A percentile compares a stretch with the other conserved stretches of the same genome.
These are phyloP conservation scores for Camponotus vicinus DNA, from an alignment of 1,140 invertebrate genomes.

Conservation along the genomic window DNA sequence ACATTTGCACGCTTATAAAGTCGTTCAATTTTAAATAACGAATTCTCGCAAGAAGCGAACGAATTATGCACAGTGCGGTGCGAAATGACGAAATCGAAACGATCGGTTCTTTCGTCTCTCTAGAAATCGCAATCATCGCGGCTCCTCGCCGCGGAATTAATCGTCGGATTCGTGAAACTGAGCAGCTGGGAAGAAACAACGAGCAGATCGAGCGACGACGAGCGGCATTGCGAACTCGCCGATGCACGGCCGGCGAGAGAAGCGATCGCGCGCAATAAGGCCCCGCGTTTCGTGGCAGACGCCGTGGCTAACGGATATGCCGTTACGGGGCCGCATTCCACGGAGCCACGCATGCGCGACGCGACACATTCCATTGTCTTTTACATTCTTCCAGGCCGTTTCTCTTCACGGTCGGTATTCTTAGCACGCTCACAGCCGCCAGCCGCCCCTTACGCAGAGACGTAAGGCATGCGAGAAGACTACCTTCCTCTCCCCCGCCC, in stretches of 20 bases:
- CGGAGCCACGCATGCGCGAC: slow-evolving; percentile 83
- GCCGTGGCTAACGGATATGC: slow-evolving; percentile 83
- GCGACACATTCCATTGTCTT: slow-evolving; percentile 84
- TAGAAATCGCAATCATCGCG: neutral
- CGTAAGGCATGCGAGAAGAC: slow-evolving; percentile 49
- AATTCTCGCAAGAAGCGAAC: neutral
- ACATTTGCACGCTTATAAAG: neutral
- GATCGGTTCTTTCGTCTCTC: neutral
- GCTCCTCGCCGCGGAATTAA: neutral
- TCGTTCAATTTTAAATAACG: neutral
- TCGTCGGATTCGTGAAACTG: neutral
- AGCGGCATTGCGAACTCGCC: slow-evolving; percentile 25
- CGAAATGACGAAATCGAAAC: neutral
- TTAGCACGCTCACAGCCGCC: slow-evolving; percentile 73
- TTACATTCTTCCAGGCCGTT: slow-evolving; percentile 80
- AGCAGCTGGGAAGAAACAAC: slow-evolving; percentile 5
- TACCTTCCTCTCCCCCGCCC: neutral
- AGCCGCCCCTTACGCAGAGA: slow-evolving; percentile 67
- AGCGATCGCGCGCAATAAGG: slow-evolving; percentile 76
- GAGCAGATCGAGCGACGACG: slow-evolving; percentile 12
- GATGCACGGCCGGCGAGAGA: slow-evolving; percentile 35
- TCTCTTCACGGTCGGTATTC: slow-evolving; percentile 77
- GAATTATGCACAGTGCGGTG: neutral
- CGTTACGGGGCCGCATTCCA: slow-evolving; percentile 84
- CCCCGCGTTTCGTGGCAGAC: slow-evolving; percentile 77